Percentiles rank a stretch among this genome's conserved stretches.
Conservation (phyloP, 1,140 invertebrate genomes). For the Euwallacea fornicatus region DNA sequence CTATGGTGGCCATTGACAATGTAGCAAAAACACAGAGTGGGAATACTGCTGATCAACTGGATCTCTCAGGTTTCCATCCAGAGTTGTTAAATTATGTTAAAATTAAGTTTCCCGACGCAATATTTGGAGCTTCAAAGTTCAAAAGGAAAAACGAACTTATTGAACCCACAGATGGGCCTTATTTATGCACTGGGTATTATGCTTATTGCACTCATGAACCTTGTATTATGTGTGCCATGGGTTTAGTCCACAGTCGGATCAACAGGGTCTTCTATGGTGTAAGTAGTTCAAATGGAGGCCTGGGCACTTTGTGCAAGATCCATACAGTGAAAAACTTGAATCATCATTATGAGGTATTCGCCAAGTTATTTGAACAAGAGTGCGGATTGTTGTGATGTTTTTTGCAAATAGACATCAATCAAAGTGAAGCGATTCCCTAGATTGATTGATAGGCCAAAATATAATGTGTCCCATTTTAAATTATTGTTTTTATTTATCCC, state of each 20-base stretch:
- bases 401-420: too few relatives aligned
- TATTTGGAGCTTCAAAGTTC: slow-evolving; percentile 49
- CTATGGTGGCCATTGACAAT: slow-evolving; percentile 83
- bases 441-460: too few relatives aligned
- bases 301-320: slow-evolving; percentile 71
- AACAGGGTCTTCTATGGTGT: slow-evolving; percentile 79
- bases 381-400: slow-evolving; percentile 26
- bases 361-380: slow-evolving; percentile 42
- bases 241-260: slow-evolving; percentile 83
- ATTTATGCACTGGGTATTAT: slow-evolving; percentile 89
- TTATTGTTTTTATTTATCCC: too few relatives aligned
- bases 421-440: too few relatives aligned
- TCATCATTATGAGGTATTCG: slow-evolving; percentile 85
- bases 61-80: slow-evolving; percentile 43
- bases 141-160: slow-evolving; percentile 51
- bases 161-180: slow-evolving; percentile 60
- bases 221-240: slow-evolving; percentile 94
- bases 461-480: too few relatives aligned
- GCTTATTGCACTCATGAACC: slow-evolving; percentile 83
- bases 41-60: slow-evolving; percentile 57
- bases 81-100: slow-evolving; percentile 39
- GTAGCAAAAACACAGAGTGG: slow-evolving; percentile 82
- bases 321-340: slow-evolving; percentile 81
- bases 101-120: slow-evolving; percentile 41
- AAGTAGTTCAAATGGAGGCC: slow-evolving; percentile 64